Base-by-base conservation (phyloP, 35 echinoderm and acorn worm species). In the Acanthaster planci region DNA sequence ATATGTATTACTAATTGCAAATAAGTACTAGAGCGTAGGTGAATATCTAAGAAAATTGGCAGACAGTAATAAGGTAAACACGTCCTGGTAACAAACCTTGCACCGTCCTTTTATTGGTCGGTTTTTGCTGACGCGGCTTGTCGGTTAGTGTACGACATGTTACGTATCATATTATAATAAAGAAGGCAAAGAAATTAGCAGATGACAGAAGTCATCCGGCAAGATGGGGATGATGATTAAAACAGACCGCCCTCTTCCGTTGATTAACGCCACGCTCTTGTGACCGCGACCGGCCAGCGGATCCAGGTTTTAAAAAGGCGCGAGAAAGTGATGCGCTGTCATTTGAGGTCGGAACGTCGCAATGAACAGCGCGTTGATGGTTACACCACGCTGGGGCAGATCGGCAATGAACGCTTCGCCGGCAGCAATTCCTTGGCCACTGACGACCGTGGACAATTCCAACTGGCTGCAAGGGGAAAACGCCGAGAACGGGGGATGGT, bases 231-330 rank as follows among this genome's bases (percentile, higher is more conserved):
- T 72, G 64, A 72, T 34, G 42, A 47, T 34, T 72, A 72, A 72
- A 72, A 72, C 64, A 72, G 64, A 31, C 64, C 64, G 64, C 64
- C 64, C 64, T 72, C 64, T 72, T 72, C 64, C 64, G 64, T 72
- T 72, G 64, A 72, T 35, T 72, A 16, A 29, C 26, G 12, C 34
- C 9, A 72, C 64, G 64, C 29, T 36, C 34, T 10, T 4, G 64
- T 72, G 26, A 14, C 23, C 64, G n/a, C 23, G n/a, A n/a, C n/a
- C n/a, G n/a, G n/a, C n/a, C n/a, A n/a, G 4, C 26, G 64, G 34
- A 47, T 47, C 23, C 26, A 12, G 64, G 64, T 2, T 29, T 72
- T 72, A 72, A 72, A 72, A 72, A 30, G 64, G 34, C 64, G 26
- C 23, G 64, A 26, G 21, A 29, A 34, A 19, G 26, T 31, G 34